Conservation (phyloP, 1,140 invertebrate genomes). For the Atta colombica region DNA sequence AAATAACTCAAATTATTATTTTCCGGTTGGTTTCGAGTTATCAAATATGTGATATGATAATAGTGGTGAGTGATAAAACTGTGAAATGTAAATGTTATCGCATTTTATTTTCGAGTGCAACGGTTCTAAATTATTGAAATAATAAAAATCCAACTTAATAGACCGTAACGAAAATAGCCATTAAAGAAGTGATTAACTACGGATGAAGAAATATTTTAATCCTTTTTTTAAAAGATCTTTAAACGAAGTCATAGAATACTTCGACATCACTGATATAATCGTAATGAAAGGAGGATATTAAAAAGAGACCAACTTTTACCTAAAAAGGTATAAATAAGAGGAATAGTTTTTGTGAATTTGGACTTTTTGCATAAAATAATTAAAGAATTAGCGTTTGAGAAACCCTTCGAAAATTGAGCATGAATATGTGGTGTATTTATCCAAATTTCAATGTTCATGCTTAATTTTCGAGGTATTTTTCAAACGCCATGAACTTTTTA, state of each 20-base stretch:
- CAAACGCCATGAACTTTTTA: too few relatives aligned
- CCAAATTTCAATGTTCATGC: too few relatives aligned
- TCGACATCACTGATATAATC: background rate
- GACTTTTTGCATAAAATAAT: too few relatives aligned
- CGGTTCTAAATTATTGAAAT: background rate
- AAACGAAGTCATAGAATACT: background rate
- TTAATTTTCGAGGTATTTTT: too few relatives aligned
- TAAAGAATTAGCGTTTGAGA: too few relatives aligned
- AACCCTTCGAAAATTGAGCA: too few relatives aligned
- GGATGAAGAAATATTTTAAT: background rate
- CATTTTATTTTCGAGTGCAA: background rate
- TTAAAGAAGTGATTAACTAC: background rate
- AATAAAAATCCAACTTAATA: slow-evolving; percentile 12
- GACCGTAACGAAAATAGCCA: background rate
- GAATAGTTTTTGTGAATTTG: too few relatives aligned
- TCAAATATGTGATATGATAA: background rate
- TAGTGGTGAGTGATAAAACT: background rate
- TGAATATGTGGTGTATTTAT: too few relatives aligned
- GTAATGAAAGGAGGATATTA: background rate
- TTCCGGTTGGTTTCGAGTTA: background rate
- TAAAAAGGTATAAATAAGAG: too few relatives aligned
- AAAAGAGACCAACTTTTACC: too few relatives aligned
- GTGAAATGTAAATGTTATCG: background rate
- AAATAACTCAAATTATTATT: background rate
- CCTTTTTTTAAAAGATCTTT: background rate